Conservation (phyloP, 2,888 invertebrate genomes). For the Fabriciana adippe region DNA sequence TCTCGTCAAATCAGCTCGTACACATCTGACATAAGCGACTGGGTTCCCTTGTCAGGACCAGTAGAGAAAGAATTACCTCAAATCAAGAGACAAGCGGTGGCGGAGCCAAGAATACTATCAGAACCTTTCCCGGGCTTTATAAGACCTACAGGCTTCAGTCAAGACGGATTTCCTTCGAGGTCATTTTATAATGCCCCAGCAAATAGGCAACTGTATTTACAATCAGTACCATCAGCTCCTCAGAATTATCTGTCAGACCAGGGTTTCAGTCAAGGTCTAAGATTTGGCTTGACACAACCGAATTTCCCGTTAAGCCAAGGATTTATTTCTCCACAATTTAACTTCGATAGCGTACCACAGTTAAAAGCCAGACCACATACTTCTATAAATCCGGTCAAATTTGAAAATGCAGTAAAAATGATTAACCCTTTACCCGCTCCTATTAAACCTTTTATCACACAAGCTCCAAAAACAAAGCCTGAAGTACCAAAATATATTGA, state of each 20-base stretch:
- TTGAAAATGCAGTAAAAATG: constrained; percentile 54
- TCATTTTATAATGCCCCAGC: constrained; percentile 60
- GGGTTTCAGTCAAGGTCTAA: constrained; percentile 70
- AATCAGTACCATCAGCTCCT: constrained; percentile 73
- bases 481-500: constrained; percentile 69
- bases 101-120: constrained; percentile 72
- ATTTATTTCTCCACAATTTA: constrained; percentile 64
- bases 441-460: constrained; percentile 58
- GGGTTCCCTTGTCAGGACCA: constrained; percentile 70
- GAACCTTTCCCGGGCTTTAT: constrained; percentile 66
- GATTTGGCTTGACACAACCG: constrained; percentile 70
- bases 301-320: constrained; percentile 71
- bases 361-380: constrained; percentile 55
- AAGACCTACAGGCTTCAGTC: constrained; percentile 51
- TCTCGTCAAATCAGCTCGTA: constrained; percentile 76
- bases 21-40: constrained; percentile 73
- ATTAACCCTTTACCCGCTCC: constrained; percentile 49
- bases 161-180: constrained; percentile 63
- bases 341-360: constrained; percentile 60
- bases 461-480: constrained; percentile 51
- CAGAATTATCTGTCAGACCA: constrained; percentile 72
- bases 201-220: constrained; percentile 69
- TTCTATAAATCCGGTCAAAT: constrained; percentile 56
- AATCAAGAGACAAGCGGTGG: constrained; percentile 70
- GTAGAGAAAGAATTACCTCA: constrained; percentile 58